Base-by-base conservation (phyloP, 2,888 invertebrate species). In the Apamea monoglypha region DNA sequence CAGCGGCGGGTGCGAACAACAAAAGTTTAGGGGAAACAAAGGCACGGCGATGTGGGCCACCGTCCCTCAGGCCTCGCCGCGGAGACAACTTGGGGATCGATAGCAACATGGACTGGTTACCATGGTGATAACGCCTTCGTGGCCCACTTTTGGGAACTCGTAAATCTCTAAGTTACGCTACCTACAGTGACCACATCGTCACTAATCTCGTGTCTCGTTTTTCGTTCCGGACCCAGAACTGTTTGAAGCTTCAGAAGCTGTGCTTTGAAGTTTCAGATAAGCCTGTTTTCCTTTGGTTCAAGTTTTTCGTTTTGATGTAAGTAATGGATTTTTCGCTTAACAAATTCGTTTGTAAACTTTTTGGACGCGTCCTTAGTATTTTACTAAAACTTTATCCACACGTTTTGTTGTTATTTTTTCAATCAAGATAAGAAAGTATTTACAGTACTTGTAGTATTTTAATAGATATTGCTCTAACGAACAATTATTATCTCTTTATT, bases 51-150 rank as follows among this genome's bases (percentile, higher is more conserved):
- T 77, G n/a, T 85, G 70, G 82, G 84, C 70, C 85, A 81, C 74
- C 80, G 81, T 67, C 79, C 81, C 67, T 32, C 73, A 36, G n/a
- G 56, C 71, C 56, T 71, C 71, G 36, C 64, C 64, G 74, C 53
- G 64, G 80, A 86, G 87, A 83, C 83, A 84, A 85, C 80, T 87
- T 80, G 36, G 69, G 74, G 88, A 90, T 90, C 89, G 80, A 90
- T 90, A 76, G 75, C 82, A 76, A 77, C 73, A 77, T 81, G 77
- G 79, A 79, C 74, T 79, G 85, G 89, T 90, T 88, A 68, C 90
- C 88, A 90, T 90, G 90, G 88, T 80, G 84, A 90, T 87, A 80
- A 81, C 70, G 81, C 82, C 83, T 83, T 76, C 67, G 76, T 88
- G 90, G 69, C 89, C 90, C 80, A 88, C 80, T 88, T 89, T 88